Evolutionary conservation across 2,797 vertebrate genomes (phyloP).

Genomic region (Gadopsis marmoratus): DNA sequence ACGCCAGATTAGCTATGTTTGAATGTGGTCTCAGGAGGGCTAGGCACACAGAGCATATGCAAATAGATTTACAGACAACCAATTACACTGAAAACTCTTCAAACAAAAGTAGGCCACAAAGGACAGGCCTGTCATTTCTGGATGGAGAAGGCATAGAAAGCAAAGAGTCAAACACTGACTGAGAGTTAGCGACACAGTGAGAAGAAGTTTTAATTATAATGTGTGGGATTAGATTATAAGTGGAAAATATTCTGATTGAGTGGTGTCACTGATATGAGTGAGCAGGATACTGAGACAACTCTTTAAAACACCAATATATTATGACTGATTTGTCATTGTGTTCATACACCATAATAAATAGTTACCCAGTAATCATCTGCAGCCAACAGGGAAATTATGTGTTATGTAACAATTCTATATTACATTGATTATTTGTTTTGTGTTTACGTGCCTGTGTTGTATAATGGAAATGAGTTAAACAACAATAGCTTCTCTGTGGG

Average conservation of each 20-base stretch:
- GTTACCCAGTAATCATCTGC: constrained; percentile 54
- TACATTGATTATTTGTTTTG: constrained; percentile 61
- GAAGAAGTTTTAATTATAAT: constrained; percentile 18
- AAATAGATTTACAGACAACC: constrained; percentile 75
- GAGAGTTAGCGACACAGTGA: constrained; percentile 4
- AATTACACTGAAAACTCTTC: constrained; percentile 69
- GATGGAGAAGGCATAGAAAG: constrained; percentile 16
- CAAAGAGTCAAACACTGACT: constrained; percentile 11
- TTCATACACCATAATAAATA: constrained; percentile 30
- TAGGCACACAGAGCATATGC: constrained; percentile 63
- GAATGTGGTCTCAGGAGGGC: constrained; percentile 65
- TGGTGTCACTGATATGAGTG: constrained; percentile 1
- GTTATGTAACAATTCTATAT: constrained; percentile 61
- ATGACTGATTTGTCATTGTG: constrained; percentile 25
- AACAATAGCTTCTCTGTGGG: constrained; percentile 69
- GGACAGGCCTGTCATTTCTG: constrained; percentile 42
- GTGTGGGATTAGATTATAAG: constrained; percentile 19
- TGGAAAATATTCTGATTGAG: constrained; percentile 13
- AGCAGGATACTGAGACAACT: not conserved
- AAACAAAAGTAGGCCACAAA: constrained; percentile 50
- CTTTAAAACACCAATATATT: constrained; percentile 9
- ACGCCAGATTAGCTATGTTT: constrained; percentile 68
- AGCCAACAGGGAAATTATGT: constrained; percentile 53
- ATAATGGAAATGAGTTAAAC: constrained; percentile 62
- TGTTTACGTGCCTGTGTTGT: constrained; percentile 56